These are phyloP conservation scores for Sternarchorhynchus goeldii DNA, from an alignment of 2,797 vertebrate genomes.

Conservation along the genomic window DNA sequence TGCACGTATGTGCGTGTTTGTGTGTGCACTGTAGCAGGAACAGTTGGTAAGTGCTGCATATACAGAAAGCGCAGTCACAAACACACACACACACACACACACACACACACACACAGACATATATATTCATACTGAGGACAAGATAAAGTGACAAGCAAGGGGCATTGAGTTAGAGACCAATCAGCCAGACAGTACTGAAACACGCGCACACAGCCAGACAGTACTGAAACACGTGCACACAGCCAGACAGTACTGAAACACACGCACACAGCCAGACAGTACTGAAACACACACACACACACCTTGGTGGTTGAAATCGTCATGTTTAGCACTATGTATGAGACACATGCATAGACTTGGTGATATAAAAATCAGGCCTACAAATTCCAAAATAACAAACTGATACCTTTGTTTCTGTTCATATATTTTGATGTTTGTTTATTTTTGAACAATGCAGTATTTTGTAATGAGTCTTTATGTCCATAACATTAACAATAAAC, in stretches of 20 bases:
- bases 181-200: constrained; percentile 1
- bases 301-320: too few species aligned
- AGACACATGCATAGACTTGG: background rate
- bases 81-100: constrained; percentile 32
- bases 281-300: too few species aligned
- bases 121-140: constrained; percentile 21
- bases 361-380: background rate
- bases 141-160: constrained; percentile 9
- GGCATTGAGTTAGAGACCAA: constrained; percentile 7
- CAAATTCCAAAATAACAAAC: background rate
- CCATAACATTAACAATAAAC: constrained; percentile 26
- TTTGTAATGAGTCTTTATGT: background rate
- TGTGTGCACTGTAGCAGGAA: constrained; percentile 17
- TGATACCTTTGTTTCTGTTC: background rate
- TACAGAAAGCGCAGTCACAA: constrained; percentile 22
- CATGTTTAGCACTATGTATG: too few species aligned
- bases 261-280: background rate
- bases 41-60: constrained; percentile 51
- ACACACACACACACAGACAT: background rate
- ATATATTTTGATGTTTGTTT: background rate
- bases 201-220: constrained; percentile 12
- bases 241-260: background rate
- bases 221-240: constrained; percentile 3
- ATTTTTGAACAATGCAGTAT: too few species aligned
- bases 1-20: constrained; percentile 30